These are phyloP conservation scores for Thunnus maccoyii DNA, from an alignment of 2,113 vertebrate species.

Conservation along the genomic window DNA sequence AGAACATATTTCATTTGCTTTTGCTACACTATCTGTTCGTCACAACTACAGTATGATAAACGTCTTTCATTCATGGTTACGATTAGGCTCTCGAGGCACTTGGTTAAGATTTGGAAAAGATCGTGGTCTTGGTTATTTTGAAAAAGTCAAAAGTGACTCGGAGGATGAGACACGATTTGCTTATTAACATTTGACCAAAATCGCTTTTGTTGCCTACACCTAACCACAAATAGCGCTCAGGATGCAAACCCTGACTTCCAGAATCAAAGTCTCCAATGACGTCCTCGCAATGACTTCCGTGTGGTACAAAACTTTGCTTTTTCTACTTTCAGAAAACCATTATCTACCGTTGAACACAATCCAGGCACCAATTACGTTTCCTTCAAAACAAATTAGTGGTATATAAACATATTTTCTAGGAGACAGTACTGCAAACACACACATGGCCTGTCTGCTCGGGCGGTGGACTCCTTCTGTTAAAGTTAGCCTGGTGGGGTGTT, in stretches of 20 bases:
- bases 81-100: background rate
- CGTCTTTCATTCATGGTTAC: background rate
- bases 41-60: background rate
- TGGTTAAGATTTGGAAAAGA: background rate
- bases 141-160: background rate
- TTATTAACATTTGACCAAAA: background rate
- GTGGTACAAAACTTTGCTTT: background rate
- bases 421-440: constrained; percentile 1
- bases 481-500: background rate
- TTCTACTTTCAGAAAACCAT: too few relatives aligned
- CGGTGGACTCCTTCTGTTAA: constrained; percentile 21
- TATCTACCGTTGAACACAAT: background rate
- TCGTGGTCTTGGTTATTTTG: background rate
- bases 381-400: background rate
- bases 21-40: background rate
- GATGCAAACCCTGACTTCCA: background rate
- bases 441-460: constrained; percentile 13
- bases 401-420: background rate
- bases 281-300: background rate
- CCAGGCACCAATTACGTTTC: background rate
- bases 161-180: background rate
- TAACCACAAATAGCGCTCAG: background rate
- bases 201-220: background rate
- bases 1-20: background rate
- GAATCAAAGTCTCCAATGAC: background rate